These are phyloP conservation scores for Zophobas morio DNA, from an alignment of 1,140 invertebrate species.

Conservation along the genomic window DNA sequence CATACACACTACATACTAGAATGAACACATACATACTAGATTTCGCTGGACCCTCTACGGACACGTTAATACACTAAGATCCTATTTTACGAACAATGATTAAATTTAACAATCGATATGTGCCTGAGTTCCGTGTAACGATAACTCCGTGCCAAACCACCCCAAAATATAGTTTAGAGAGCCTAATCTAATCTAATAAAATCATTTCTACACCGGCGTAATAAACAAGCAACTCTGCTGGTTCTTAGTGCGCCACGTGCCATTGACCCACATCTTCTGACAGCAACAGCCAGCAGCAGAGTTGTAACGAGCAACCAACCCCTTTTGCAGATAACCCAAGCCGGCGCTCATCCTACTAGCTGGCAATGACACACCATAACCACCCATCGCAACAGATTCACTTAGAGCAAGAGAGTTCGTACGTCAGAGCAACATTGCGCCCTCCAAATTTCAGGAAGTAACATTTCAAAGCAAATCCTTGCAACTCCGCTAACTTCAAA, in stretches of 20 bases:
- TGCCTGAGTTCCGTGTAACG: no score
- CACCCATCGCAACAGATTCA: conserved; percentile 11
- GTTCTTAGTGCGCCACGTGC: conserved; percentile 1
- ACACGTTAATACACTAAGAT: no score
- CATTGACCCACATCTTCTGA: conserved; percentile 8
- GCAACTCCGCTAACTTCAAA: conserved; percentile 20
- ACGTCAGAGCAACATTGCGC: conserved; percentile 1
- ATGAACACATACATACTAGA: no score
- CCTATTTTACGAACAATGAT: no score
- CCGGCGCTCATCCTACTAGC: conserved; percentile 2
- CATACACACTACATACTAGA: no score
- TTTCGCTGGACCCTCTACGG: no score
- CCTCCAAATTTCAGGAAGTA: conserved; percentile 14
- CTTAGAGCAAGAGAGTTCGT: conserved; percentile 14
- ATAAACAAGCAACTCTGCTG: not conserved
- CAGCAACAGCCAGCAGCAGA: not conserved
- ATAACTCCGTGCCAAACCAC: no score
- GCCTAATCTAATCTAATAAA: not conserved
- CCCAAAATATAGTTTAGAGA: no score
- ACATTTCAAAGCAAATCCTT: not conserved
- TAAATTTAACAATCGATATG: no score
- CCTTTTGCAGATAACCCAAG: conserved; percentile 20
- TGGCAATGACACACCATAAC: conserved; percentile 31
- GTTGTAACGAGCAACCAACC: conserved; percentile 1
- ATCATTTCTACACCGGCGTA: not conserved